Evolutionary conservation across 2,888 invertebrate genomes (phyloP), one percentile per base, ranked within the genome.

Genomic region (Cancer borealis): DNA sequence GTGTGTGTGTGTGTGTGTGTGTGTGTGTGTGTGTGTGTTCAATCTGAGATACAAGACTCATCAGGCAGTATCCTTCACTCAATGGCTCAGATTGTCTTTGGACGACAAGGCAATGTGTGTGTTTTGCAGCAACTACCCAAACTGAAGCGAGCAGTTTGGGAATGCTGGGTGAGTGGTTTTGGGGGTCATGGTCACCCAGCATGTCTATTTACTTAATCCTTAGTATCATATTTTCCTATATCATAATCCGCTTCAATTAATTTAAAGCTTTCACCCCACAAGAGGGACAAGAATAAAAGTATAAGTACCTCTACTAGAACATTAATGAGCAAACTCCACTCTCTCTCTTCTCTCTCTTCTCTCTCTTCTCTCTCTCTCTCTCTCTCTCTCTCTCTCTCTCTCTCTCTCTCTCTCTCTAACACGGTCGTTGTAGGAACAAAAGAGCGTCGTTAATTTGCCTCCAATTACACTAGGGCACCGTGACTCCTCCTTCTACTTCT

Each of bases 371-470:
- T 73, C 73, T 73, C 73, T 73, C 73, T 73, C 88, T 88, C 88
- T 88, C 88, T 88, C 88, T 88, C 88, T 88, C 88, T 88, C 88
- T 88, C 88, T 88, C 88, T 39, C 88, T 88, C 88, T 88, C 47
- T 73, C 73, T 73, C 73, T 73, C 73, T 73, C 73, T 73, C 73
- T 73, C 73, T 73, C 73, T 73, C 73, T n/a, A 4, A 73, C 73
- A 73, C 39, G 46, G 47, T 89, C 46, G 47, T 89, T 46, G 49
- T 89, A 12, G 26, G 45, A 26, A 89, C 45, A 46, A 49, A 26
- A 26, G 47, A n/a, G 47, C 47, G 2, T 26, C 26, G 89, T 46
- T 12, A 45, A 89, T 88, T 49, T 46, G 8, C 89, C 47, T 47
- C 45, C 39, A 26, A 47, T 49, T 26, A 49, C 47, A 49, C 12